A percentile compares a stretch with the other conserved stretches of the same genome.
Evolutionary conservation across 2,797 vertebrate species (phyloP).

Genomic region (Gallinago stenura): DNA sequence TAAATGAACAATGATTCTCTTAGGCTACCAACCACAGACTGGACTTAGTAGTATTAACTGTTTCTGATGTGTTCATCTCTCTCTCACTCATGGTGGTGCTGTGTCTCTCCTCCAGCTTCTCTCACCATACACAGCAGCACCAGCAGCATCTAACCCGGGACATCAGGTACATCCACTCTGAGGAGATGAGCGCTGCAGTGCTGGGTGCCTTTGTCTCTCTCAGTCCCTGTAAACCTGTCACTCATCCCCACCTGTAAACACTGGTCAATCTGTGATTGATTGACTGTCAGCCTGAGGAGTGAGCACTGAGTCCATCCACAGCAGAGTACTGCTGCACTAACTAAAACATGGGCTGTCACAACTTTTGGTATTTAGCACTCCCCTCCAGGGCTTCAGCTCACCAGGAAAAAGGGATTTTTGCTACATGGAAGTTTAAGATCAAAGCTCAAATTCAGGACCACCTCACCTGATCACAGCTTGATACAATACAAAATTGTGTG

Average conservation of each 20-base stretch:
- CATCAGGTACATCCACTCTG: neutral
- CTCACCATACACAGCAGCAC: neutral
- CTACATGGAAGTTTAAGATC: neutral
- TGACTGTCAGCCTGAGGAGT: neutral
- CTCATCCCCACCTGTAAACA: neutral
- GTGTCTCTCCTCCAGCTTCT: neutral
- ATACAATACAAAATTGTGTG: neutral
- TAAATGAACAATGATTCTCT: neutral
- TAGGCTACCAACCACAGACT: neutral
- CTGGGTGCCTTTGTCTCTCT: neutral
- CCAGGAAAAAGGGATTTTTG: neutral
- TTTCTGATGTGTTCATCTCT: neutral
- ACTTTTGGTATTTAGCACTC: neutral
- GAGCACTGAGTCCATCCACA: neutral
- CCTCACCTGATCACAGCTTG: neutral
- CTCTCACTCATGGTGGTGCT: neutral
- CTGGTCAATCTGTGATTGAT: neutral
- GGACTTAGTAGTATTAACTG: neutral
- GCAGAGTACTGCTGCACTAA: neutral
- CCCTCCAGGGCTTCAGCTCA: neutral
- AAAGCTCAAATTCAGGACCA: neutral
- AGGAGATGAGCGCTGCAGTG: neutral
- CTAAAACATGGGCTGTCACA: neutral
- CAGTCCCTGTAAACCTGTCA: neutral
- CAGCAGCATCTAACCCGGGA: neutral